Evolutionary conservation across 1,140 invertebrate genomes (phyloP), one percentile per base, ranked within the genome.

Genomic region (Wiebesia pumilae): DNA sequence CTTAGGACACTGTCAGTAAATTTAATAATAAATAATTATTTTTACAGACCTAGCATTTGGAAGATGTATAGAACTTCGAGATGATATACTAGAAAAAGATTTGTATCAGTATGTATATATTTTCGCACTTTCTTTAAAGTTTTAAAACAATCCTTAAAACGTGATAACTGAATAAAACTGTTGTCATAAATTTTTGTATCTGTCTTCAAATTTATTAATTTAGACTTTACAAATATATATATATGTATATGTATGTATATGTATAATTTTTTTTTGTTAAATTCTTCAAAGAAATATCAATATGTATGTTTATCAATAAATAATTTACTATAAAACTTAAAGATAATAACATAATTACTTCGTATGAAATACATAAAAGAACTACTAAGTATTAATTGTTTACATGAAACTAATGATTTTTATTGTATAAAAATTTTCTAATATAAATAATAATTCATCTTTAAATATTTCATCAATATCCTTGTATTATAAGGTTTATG

Each of bases 1-100:
- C 10, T 75, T 62, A 30, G 73, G 24, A 84, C 35, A 24, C 14
- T 71, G 7, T 62, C 27, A 43, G 24, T 75, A 87, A 33, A 24
- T 88, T 83, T 77, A 67, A 81, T 65, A 87, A 89, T 33, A 75
- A 78, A 84, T 69, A 78, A 87, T 40, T 82, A 88, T 95, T 95
- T 62, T 51, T 78, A 35, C 93, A 98, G 97, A 98, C 95, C 95
- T 96, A 90, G 97, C 96, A 84, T 98, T 98, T 91, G 97, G 97
- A 85, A 95, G 96, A 90, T 98, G 97, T 92, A 94, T 97, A 88
- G 94, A 95, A 79, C 92, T 95, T 30, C 95, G 94, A 24, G 94
- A 96, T 85, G 94, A 96, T 86, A 89, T 95, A 65, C 93, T 94
- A 51, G 94, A 95, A 81, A 95, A 95, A 78, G 95, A 96, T 89